phyloP scores from a whole-genome alignment of 2,113 vertebrate genomes.

The Tachysurus vachellii region DNA sequence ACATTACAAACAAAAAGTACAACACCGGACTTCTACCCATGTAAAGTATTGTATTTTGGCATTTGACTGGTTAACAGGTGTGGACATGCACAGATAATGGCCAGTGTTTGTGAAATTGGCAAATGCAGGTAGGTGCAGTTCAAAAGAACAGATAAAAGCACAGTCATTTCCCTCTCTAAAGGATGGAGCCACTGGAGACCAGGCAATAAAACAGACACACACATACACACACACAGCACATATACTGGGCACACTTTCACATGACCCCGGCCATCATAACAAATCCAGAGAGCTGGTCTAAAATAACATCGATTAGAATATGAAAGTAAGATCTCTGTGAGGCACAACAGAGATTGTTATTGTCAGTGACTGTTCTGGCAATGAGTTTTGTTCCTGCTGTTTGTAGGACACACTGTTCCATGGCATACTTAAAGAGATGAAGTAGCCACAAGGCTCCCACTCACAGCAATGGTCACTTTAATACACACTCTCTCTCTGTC shows the following conservation, averaged over 20 bases:
- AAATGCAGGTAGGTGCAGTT: conserved; percentile 47
- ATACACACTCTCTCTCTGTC: not conserved
- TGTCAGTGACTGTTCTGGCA: conserved; percentile 29
- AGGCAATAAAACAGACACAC: conserved; percentile 37
- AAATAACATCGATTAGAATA: conserved; percentile 50
- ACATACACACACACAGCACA: conserved; percentile 5
- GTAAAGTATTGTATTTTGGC: not conserved
- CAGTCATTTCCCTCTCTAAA: conserved; percentile 41
- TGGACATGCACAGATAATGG: not conserved
- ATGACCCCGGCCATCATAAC: conserved; percentile 41
- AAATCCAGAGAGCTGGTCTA: conserved; percentile 39
- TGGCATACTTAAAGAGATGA: not conserved
- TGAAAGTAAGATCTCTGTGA: conserved; percentile 45
- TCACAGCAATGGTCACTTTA: conserved; percentile 34
- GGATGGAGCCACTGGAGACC: conserved; percentile 34
- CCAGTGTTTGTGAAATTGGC: conserved; percentile 44
- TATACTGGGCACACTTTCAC: conserved; percentile 33
- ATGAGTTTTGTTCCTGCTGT: not conserved
- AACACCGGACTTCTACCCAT: not conserved
- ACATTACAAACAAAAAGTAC: not conserved
- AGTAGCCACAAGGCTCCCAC: conserved; percentile 10
- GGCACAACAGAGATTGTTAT: conserved; percentile 44
- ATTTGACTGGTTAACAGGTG: not conserved
- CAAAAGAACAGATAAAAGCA: conserved; percentile 57
- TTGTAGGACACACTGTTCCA: conserved; percentile 17